Evolutionary conservation across 2,797 vertebrate species (phyloP), one percentile per base, ranked within the genome.

Genomic region (Pelobates cultripes): DNA sequence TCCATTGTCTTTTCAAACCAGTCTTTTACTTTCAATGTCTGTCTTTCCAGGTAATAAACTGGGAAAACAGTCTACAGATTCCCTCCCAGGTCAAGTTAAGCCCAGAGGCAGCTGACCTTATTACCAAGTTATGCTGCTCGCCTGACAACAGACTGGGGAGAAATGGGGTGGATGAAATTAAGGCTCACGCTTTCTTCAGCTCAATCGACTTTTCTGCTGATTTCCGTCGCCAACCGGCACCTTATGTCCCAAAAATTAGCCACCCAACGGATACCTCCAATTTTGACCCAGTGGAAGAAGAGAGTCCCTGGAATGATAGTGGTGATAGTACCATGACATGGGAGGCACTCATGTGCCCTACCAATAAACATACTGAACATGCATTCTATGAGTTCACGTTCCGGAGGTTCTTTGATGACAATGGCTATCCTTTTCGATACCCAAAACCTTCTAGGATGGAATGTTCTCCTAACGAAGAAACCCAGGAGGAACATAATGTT

Each of bases 241-340:
- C 97, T 15, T 99, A 98, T 44, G 91, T 97, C 74, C 98, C 98
- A 86, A 99, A 97, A 89, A 97, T 99, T 83, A 95, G 96, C 86
- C 98, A 99, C 88, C 97, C 97, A 1, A 99, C 97, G 96, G 98
- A 99, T 92, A 99, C 98, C 7, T 99, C 98, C 43, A 99, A 99
- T 91, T 99, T 99, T 57, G 98, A 99, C 89, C 98, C 98, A 0
- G 96, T 99, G 71, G 98, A 99, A 83, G 98, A 99, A 81, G 98
- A 99, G 75, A 93, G 94, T 57, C 96, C 96, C 0, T 98, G 96
- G 96, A 95, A 94, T 0, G 94, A 97, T 81, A 98, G 97, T 0
- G 95, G 94, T 43, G 97, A 97, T 86, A 96, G 96, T 87, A 92
- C 94, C 70, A 95, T 95, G 77, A 93, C 97, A 0, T 92, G 97